Evolutionary conservation across 2,888 invertebrate genomes (phyloP), one percentile per base, ranked within the genome.

Genomic region (Mesorhabditis sp.): DNA sequence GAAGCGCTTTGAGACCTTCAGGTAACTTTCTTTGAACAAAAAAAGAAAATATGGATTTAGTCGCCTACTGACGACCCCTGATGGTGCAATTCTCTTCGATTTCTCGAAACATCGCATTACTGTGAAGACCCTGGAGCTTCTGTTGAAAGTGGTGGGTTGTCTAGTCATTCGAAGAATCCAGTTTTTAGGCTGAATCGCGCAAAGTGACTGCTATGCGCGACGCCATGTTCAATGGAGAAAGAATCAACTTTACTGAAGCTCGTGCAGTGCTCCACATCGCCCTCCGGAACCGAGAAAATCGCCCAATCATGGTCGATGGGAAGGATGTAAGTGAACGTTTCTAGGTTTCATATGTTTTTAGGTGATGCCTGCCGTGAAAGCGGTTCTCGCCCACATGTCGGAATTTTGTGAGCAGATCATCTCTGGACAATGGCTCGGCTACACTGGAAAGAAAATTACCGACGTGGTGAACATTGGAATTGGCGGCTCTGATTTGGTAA

Each of bases 391-490:
- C 0, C 97, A 99, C 85, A 98, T 99, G 94, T 92, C 94, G 87
- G 91, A 92, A 85, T 98, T 98, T 87, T 91, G 92, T 0, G 90
- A 91, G 66, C 67, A 86, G 83, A 87, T 90, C 4, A 88, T 89
- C 69, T 86, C 86, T 65, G 90, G 90, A 4, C 80, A 86, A 62
- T 91, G 91, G 91, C 88, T 88, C 73, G 91, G 91, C 5, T 94
- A 91, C 87, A 94, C 95, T 0, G 96, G 95, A 28, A 93, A 95
- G 88, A 87, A 91, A 72, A 97, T 99, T 73, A 94, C 93, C 66
- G 96, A 98, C 89, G 93, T 98, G 61, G 92, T 98, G 72, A 99
- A 98, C 87, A 98, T 99, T 87, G 98, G 98, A 72, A 99, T 99
- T 85, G 98, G 98, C 45, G 98, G 98, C 58, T 98, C 97, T 1